A percentile compares a stretch with the other conserved stretches of the same genome.
Conservation (phyloP, 2,888 invertebrate species). For the Drosophila austrosaltans region DNA sequence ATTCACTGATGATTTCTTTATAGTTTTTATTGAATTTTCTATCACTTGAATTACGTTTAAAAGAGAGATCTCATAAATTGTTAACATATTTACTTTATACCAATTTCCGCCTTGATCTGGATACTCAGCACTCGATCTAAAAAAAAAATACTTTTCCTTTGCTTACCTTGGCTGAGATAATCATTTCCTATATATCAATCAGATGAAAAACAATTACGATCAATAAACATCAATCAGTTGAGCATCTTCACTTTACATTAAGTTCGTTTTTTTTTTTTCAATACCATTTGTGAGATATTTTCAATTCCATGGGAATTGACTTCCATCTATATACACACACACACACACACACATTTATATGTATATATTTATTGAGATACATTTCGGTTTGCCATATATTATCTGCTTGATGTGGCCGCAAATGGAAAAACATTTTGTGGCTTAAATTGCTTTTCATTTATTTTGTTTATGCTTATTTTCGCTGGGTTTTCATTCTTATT, state of each 20-base stretch:
- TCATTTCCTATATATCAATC: constrained; percentile 10
- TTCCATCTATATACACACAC: constrained; percentile 11
- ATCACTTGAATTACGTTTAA: not conserved
- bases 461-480: constrained; percentile 8
- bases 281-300: constrained; percentile 8
- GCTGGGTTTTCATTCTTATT: constrained; percentile 27
- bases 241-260: constrained; percentile 3
- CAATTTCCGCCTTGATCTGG: not conserved
- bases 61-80: not conserved
- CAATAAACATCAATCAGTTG: constrained; percentile 51
- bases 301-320: constrained; percentile 5
- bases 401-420: constrained; percentile 31
- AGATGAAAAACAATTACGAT: constrained; percentile 38
- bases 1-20: constrained; percentile 5
- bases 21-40: constrained; percentile 2
- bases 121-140: not conserved
- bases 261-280: not conserved
- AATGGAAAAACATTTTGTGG: constrained; percentile 36
- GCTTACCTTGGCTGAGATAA: not conserved
- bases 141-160: no score
- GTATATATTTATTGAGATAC: constrained; percentile 9
- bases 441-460: constrained; percentile 25
- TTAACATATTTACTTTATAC: not conserved
- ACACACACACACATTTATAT: no score
- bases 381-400: constrained; percentile 25